These are phyloP conservation scores for Trematocara macrostoma DNA, from an alignment of 2,113 vertebrate genomes.

Conservation along the genomic window DNA sequence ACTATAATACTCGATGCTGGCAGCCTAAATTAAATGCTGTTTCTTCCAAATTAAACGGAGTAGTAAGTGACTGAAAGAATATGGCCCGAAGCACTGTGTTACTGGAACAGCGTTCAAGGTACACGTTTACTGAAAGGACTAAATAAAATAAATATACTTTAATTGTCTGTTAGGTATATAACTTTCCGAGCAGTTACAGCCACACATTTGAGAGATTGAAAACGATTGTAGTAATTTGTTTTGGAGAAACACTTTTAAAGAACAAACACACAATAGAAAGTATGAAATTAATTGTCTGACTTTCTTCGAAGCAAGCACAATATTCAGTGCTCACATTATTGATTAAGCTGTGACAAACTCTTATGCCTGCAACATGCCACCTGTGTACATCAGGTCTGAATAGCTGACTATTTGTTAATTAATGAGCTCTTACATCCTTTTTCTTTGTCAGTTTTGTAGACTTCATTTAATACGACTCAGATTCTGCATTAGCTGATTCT, in stretches of 20 bases:
- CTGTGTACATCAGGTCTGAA: neutral
- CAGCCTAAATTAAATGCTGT: neutral
- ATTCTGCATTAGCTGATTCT: neutral
- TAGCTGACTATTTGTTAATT: neutral
- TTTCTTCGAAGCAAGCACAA: neutral
- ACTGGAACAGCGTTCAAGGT: neutral
- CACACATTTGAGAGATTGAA: neutral
- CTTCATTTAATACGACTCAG: neutral
- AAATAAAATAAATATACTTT: neutral
- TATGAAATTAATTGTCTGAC: neutral
- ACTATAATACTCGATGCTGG: neutral
- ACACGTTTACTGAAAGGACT: neutral
- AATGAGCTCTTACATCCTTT: neutral
- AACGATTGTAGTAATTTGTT: neutral
- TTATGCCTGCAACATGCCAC: neutral
- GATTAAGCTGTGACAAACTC: neutral
- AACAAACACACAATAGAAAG: neutral
- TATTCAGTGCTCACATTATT: neutral
- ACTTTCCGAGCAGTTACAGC: neutral
- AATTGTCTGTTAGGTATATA: neutral
- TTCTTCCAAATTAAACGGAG: neutral
- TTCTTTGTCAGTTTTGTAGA: neutral
- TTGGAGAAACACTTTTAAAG: neutral
- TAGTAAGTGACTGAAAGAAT: neutral
- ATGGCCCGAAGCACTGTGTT: neutral